Conservation (phyloP, 2,797 vertebrate species). For the Chelmon rostratus region DNA sequence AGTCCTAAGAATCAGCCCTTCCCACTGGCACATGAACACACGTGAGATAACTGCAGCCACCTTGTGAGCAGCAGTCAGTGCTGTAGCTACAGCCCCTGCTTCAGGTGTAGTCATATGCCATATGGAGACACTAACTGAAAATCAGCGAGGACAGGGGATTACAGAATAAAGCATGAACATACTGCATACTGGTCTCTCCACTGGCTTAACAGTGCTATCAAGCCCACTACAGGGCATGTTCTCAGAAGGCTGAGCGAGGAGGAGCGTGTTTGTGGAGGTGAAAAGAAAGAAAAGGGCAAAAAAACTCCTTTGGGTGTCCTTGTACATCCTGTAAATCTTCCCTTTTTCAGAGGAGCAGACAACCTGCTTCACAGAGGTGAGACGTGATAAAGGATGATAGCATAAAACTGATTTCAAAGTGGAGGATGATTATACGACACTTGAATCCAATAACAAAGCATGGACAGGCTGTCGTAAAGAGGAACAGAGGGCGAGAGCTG, state of each 20-base stretch:
- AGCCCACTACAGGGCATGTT: background rate
- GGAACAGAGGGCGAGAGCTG: slow-evolving; percentile 1
- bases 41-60: too few relatives aligned
- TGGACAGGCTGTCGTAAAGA: slow-evolving; percentile 20
- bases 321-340: slow-evolving; percentile 28
- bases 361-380: slow-evolving; percentile 18
- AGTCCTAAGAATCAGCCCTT: too few relatives aligned
- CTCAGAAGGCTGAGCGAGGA: slow-evolving; percentile 7
- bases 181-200: background rate
- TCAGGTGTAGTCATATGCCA: background rate
- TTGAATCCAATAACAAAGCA: slow-evolving; percentile 49
- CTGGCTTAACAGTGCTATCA: background rate
- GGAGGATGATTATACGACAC: slow-evolving; percentile 32
- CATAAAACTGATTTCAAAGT: slow-evolving; percentile 27
- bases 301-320: slow-evolving; percentile 17
- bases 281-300: background rate
- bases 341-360: slow-evolving; percentile 1
- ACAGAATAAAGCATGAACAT: background rate
- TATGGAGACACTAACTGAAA: background rate
- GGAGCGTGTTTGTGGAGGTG: background rate
- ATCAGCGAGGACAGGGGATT: background rate
- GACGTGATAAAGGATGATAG: slow-evolving; percentile 32
- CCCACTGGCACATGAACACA: too few relatives aligned
- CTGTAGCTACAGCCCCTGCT: background rate
- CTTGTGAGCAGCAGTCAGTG: background rate